Conservation (phyloP, 2,888 invertebrate genomes). For the Drosophila anomelani region DNA sequence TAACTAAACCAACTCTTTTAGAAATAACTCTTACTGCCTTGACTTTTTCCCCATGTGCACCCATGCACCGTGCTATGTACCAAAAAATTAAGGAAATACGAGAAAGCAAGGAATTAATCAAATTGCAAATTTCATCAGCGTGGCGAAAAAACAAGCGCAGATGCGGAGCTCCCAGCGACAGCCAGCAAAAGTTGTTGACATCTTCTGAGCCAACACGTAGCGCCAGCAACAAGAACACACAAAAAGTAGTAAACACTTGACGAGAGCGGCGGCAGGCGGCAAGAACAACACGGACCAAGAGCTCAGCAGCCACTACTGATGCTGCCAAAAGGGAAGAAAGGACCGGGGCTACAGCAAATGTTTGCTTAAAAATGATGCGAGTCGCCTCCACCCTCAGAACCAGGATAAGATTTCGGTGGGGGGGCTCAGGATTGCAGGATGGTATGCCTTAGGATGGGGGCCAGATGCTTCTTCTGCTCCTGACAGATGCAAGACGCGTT, state of each 20-base stretch:
- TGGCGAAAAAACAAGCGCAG: constrained; percentile 49
- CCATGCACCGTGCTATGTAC: constrained; percentile 15
- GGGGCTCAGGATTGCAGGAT: not conserved
- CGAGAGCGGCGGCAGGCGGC: constrained; percentile 19
- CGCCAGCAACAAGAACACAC: constrained; percentile 42
- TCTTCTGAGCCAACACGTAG: constrained; percentile 76
- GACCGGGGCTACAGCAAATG: constrained; percentile 38
- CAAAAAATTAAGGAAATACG: constrained; percentile 23
- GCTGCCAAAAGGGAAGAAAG: constrained; percentile 25
- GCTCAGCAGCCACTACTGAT: constrained; percentile 35
- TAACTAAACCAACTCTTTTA: too few relatives aligned
- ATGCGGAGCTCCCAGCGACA: constrained; percentile 26
- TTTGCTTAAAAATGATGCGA: constrained; percentile 58
- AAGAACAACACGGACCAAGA: constrained; percentile 26
- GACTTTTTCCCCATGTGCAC: not conserved
- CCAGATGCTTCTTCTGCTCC: constrained; percentile 24
- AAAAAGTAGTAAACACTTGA: constrained; percentile 66
- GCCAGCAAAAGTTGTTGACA: constrained; percentile 70
- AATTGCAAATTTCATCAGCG: constrained; percentile 60
- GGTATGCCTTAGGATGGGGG: constrained; percentile 15
- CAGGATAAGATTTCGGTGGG: constrained; percentile 15
- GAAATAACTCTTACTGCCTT: not conserved
- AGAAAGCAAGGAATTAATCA: constrained; percentile 32
- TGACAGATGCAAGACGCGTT: constrained; percentile 70
- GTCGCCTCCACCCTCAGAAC: not conserved